These are phyloP conservation scores for Murina feae DNA, from an alignment of 2,113 vertebrate genomes.

Conservation along the genomic window DNA sequence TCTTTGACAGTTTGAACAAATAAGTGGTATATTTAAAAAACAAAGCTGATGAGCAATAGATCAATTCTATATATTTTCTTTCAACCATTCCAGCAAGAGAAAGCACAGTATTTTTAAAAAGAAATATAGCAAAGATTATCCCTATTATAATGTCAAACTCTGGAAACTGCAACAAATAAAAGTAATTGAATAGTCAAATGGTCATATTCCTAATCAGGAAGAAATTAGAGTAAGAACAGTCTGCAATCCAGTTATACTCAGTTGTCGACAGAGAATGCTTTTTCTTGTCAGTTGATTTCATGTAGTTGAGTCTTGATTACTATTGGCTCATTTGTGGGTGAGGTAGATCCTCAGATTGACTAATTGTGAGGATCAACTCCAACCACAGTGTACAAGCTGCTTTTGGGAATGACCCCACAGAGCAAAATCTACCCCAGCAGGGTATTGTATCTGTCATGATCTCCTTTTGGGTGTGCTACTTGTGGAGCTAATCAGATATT, in stretches of 20 bases:
- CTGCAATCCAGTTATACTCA: conserved; percentile 89
- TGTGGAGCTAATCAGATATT: neutral
- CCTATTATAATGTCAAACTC: conserved; percentile 85
- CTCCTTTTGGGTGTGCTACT: neutral
- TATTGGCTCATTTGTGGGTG: neutral
- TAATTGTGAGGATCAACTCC: neutral
- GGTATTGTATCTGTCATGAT: neutral
- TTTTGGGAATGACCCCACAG: neutral
- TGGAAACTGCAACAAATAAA: conserved; percentile 79
- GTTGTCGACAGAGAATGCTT: conserved; percentile 71
- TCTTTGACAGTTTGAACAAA: conserved; percentile 76
- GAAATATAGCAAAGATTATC: conserved; percentile 87
- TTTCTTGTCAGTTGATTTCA: conserved; percentile 83
- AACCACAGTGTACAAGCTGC: neutral
- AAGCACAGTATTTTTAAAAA: conserved; percentile 86
- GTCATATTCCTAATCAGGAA: conserved; percentile 77
- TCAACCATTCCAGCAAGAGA: conserved; percentile 92
- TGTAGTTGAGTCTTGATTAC: neutral
- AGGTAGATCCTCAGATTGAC: neutral
- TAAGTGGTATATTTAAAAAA: conserved; percentile 85
- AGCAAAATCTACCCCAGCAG: neutral
- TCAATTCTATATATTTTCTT: conserved; percentile 84
- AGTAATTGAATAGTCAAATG: conserved; percentile 81
- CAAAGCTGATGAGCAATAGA: conserved; percentile 81
- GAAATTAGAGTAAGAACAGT: conserved; percentile 92